Base-by-base conservation (phyloP, 2,113 vertebrate species). In the Cephalophus harveyi region DNA sequence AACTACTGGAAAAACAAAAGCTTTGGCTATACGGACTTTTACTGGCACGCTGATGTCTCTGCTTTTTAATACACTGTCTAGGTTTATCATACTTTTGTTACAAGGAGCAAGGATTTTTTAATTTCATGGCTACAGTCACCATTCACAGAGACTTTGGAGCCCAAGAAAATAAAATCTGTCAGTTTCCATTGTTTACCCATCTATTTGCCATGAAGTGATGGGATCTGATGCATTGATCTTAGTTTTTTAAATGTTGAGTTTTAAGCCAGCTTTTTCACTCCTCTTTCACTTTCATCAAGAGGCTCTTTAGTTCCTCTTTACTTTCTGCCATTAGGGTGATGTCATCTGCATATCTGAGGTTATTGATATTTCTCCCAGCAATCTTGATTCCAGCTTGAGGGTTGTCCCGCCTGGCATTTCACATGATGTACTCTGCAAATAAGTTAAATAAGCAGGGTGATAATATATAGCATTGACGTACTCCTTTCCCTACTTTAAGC, bases 11-110 rank as follows among this genome's bases (percentile, higher is more conserved):
- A 71, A 71, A 71, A 71, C 67, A 71, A 71, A 71, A 71, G 10
- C 67, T 40, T 71, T 71, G n/a, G 19, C 5, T 12, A 71, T 71
- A 40, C 0, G 1, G n/a, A 40, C 2, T 4, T 6, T 40, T 2
- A 21, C 36, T 71, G 67, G 67, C 19, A 71, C 0, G 0, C n/a
- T 71, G n/a, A 71, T 23, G 10, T 71, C 67, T 71, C 5, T 2
- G 1, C 1, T 12, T 71, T 71, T 23, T 40, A 40, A 40, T 40
- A 40, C 21, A 40, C 67, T 71, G 10, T 40, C 17, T 71, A 36
- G n/a, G 17, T 71, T 21, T 71, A 36, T 71, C n/a, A 60, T 60
- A 36, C 19, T 36, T 71, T 40, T 71, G 40, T 40, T 71, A 19
- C 67, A 71, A 71, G 67, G n/a, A 71, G 67, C 19, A 71, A 71